phyloP scores from a whole-genome alignment of 2,113 vertebrate species.

The Clarias macrocephalus region DNA sequence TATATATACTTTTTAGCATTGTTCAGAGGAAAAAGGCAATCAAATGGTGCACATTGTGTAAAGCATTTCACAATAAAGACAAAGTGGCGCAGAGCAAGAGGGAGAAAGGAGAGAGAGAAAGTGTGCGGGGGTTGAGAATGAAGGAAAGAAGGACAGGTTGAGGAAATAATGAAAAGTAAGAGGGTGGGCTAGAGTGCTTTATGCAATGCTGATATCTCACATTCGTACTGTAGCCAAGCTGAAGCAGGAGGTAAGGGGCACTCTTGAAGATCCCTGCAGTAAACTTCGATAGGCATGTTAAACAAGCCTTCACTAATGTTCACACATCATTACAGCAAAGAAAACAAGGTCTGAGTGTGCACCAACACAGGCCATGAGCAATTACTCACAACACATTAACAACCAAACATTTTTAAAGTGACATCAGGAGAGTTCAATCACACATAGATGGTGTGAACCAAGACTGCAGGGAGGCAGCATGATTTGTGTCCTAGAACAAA shows the following conservation, averaged over 20 bases:
- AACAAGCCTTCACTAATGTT: conserved; percentile 54
- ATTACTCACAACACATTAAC: conserved; percentile 62
- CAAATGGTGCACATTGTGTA: conserved; percentile 9
- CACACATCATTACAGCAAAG: conserved; percentile 54
- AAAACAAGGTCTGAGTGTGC: conserved; percentile 60
- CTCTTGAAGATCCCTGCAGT: conserved; percentile 60
- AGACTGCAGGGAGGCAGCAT: conserved; percentile 54
- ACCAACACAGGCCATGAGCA: conserved; percentile 59
- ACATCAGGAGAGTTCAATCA: conserved; percentile 63
- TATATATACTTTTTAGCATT: not conserved
- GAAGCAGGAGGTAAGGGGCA: conserved; percentile 59
- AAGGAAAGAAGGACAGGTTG: conserved; percentile 42
- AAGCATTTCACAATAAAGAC: conserved; percentile 3
- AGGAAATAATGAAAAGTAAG: conserved; percentile 32
- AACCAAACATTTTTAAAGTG: conserved; percentile 57
- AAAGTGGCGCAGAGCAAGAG: not conserved
- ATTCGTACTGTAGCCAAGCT: conserved; percentile 62
- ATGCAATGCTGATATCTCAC: conserved; percentile 67
- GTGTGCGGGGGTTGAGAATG: conserved; percentile 33
- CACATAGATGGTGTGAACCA: conserved; percentile 60
- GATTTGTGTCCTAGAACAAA: conserved; percentile 56
- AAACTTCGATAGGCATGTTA: conserved; percentile 54
- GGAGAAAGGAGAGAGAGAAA: conserved; percentile 45
- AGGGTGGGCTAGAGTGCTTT: conserved; percentile 40
- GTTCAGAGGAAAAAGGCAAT: not conserved